Conservation (phyloP, 2,888 invertebrate species). For the Xestia ashworthii region DNA sequence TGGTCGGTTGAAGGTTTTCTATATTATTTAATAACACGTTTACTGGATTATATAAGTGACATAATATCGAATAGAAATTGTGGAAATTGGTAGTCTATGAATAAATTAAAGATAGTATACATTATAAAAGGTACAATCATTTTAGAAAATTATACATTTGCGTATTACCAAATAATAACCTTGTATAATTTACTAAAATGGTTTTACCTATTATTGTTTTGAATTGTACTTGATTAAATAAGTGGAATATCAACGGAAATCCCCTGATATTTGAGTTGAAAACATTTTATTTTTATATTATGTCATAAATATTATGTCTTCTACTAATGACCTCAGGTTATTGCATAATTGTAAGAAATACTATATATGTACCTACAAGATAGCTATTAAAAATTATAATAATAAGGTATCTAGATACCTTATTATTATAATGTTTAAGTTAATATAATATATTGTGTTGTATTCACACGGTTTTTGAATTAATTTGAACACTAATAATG, state of each 20-base stretch:
- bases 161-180: neutral
- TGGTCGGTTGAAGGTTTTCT: neutral
- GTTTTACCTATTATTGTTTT: neutral
- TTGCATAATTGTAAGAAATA: neutral
- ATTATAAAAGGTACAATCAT: neutral
- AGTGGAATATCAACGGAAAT: neutral
- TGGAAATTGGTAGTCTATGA: slow-evolving; percentile 1
- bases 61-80: slow-evolving; percentile 5
- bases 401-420: too few relatives aligned
- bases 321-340: neutral
- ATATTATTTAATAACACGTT: neutral
- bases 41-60: neutral
- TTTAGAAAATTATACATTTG: neutral
- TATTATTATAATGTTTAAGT: neutral
- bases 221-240: neutral
- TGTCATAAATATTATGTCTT: neutral
- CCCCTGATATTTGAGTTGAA: neutral
- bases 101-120: slow-evolving; percentile 8
- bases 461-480: neutral
- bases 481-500: neutral
- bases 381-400: neutral
- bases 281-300: neutral
- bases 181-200: slow-evolving; percentile 23
- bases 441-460: neutral
- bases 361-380: neutral